Percentiles rank a stretch among this genome's conserved stretches.
Evolutionary conservation across 2,797 vertebrate genomes (phyloP).

Genomic region (Dipus sagitta): DNA sequence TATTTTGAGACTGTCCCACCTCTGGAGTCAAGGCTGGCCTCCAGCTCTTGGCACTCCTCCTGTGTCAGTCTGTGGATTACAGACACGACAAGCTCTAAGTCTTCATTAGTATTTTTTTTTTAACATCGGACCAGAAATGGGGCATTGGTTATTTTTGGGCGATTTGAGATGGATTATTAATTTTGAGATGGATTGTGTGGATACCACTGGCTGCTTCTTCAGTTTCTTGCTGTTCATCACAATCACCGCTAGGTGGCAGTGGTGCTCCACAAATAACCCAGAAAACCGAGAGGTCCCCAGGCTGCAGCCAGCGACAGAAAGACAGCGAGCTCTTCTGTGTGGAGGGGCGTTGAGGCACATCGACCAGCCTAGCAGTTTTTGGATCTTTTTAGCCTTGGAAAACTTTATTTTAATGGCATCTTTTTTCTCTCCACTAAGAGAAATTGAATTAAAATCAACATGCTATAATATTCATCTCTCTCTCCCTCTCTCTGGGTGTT

Average conservation of each 20-base stretch:
- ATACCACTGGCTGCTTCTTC: fast-evolving
- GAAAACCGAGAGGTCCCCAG: not conserved
- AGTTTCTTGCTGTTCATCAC: slow-evolving; percentile 2
- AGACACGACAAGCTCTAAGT: too few species aligned
- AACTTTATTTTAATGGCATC: not conserved
- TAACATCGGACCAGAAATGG: not conserved
- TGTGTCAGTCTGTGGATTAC: too few species aligned
- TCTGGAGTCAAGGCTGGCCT: too few species aligned
- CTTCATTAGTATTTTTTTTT: too few species aligned
- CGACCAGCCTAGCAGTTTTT: not conserved
- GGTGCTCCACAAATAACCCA: not conserved
- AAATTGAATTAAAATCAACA: not conserved
- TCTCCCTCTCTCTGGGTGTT: too few species aligned
- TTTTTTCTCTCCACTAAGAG: fast-evolving
- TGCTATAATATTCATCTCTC: too few species aligned
- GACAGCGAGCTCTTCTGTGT: fast-evolving
- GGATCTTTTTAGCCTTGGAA: not conserved
- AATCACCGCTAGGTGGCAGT: slow-evolving; percentile 71
- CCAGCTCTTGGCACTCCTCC: too few species aligned
- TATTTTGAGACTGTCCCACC: too few species aligned
- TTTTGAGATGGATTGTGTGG: not conserved
- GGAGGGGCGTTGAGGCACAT: not conserved
- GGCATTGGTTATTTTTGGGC: not conserved
- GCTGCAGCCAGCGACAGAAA: too few species aligned
- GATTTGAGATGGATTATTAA: too few species aligned